These are phyloP conservation scores for Oxyura jamaicensis DNA, from an alignment of 2,113 vertebrate genomes.

Conservation along the genomic window DNA sequence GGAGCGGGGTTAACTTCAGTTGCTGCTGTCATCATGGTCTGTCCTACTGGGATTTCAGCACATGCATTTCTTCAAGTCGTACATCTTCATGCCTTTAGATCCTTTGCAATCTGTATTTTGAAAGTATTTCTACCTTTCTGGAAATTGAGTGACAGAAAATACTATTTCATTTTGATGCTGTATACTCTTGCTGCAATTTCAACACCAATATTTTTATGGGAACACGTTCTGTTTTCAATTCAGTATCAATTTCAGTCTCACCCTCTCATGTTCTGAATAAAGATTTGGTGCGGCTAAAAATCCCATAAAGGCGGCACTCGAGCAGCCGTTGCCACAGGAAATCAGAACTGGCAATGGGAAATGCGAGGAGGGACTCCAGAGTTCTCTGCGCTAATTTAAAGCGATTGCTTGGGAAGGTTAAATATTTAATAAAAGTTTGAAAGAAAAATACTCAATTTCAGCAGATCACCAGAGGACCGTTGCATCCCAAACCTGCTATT, in stretches of 20 bases:
- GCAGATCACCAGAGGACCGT: not conserved
- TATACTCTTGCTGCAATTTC: not conserved
- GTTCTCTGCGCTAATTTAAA: not conserved
- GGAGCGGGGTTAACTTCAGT: not conserved
- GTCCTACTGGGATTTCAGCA: not conserved
- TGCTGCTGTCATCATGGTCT: not conserved
- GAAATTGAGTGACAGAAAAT: not conserved
- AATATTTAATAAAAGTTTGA: not conserved
- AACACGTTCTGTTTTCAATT: not conserved
- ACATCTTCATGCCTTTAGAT: not conserved
- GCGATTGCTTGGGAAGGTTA: not conserved
- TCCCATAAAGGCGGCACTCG: not conserved
- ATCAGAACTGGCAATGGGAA: not conserved
- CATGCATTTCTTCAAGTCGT: accelerated
- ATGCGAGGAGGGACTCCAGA: not conserved
- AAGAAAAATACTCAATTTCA: not conserved
- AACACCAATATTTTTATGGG: not conserved
- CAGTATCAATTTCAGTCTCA: not conserved
- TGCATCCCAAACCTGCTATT: not conserved
- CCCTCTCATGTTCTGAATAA: not conserved
- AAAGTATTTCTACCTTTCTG: not conserved
- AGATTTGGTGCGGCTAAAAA: not conserved
- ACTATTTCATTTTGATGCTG: not conserved
- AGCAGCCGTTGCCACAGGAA: not conserved
- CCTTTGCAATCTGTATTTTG: not conserved